These are phyloP conservation scores for Sylvietta virens DNA, from an alignment of 2,113 vertebrate species.

Conservation along the genomic window DNA sequence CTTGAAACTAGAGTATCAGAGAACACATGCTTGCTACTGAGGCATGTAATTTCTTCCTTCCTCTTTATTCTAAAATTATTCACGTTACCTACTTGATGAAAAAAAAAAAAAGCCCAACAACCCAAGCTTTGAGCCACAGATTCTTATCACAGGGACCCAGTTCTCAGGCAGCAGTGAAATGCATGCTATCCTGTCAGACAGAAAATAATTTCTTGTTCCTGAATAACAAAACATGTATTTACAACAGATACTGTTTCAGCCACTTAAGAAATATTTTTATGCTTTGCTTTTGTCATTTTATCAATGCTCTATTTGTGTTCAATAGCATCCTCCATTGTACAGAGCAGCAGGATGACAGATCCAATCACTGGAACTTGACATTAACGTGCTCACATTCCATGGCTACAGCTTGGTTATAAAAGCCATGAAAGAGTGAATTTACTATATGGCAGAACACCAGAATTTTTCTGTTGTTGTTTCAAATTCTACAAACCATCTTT, in stretches of 20 bases:
- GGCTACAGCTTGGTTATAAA: neutral
- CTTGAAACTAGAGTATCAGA: slow-evolving; percentile 28
- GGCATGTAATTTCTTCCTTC: slow-evolving; percentile 49
- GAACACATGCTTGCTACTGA: neutral
- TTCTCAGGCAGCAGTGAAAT: neutral
- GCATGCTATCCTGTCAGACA: neutral
- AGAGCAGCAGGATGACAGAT: neutral
- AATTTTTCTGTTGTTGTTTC: neutral
- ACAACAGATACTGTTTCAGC: neutral
- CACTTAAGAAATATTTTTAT: neutral
- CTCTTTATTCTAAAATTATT: slow-evolving; percentile 42
- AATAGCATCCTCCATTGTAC: neutral
- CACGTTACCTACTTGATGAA: neutral
- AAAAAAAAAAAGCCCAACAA: neutral
- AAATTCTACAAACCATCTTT: neutral
- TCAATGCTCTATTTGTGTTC: neutral
- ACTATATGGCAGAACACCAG: neutral
- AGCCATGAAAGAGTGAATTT: neutral
- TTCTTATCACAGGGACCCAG: neutral
- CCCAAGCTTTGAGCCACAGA: neutral
- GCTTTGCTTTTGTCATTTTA: neutral
- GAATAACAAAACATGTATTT: neutral
- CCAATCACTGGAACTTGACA: neutral
- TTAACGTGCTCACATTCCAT: neutral
- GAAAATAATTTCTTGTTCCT: neutral